Conservation (phyloP, 2,113 vertebrate genomes). For the Rhipidura dahli region DNA sequence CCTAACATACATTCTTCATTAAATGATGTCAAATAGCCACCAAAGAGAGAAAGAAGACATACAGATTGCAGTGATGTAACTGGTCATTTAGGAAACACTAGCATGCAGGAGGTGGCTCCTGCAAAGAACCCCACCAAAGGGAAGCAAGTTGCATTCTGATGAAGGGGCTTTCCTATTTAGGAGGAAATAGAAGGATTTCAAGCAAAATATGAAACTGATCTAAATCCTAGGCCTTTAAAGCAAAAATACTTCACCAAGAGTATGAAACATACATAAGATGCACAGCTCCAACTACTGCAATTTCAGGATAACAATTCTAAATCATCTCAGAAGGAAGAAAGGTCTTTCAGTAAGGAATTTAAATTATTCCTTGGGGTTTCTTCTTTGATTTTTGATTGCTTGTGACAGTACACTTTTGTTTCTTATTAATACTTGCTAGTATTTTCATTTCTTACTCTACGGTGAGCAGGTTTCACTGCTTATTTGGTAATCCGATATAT, state of each 20-base stretch:
- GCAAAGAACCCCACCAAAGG: neutral
- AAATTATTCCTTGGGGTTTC: neutral
- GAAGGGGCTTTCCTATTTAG: neutral
- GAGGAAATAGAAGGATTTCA: neutral
- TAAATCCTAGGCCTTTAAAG: neutral
- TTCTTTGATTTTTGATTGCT: neutral
- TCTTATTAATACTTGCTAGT: neutral
- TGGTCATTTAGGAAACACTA: rapidly evolving
- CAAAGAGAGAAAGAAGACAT: neutral
- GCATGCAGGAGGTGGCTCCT: neutral
- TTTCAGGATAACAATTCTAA: neutral
- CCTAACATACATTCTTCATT: neutral
- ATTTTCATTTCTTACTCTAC: neutral
- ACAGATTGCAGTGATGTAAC: neutral
- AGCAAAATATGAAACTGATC: neutral
- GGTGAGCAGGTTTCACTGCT: neutral
- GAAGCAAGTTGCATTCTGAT: neutral
- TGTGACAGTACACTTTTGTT: neutral
- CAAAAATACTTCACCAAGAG: neutral
- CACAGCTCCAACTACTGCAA: neutral
- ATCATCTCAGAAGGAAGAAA: neutral
- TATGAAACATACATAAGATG: neutral
- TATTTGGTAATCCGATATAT: neutral
- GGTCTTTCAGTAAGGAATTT: neutral
- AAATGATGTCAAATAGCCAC: neutral